phyloP scores from a whole-genome alignment of 2,797 vertebrate species.

The Sebastes steindachneri region DNA sequence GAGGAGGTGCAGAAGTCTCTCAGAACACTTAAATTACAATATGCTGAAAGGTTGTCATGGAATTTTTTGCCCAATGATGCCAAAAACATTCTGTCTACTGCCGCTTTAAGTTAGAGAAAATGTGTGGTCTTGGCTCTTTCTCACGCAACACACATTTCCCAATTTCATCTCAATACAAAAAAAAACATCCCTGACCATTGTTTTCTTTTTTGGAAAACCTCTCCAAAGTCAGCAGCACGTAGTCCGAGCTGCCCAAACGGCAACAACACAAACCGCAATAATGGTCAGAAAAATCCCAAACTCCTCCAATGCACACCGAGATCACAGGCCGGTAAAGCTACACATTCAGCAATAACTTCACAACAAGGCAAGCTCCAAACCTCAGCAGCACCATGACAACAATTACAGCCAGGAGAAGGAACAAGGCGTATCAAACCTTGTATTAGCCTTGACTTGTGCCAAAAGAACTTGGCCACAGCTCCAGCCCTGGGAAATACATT shows the following conservation, averaged over 20 bases:
- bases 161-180: background rate
- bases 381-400: background rate
- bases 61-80: too few species aligned
- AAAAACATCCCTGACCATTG: background rate
- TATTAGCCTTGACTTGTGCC: background rate
- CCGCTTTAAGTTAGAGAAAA: too few species aligned
- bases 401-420: background rate
- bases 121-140: conserved; percentile 2
- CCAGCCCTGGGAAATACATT: background rate
- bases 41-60: too few species aligned
- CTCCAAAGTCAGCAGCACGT: background rate
- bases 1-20: too few species aligned
- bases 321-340: background rate
- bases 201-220: background rate
- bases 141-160: background rate
- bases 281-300: background rate
- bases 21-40: too few species aligned
- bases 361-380: background rate
- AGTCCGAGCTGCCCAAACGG: background rate
- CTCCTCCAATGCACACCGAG: background rate
- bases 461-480: background rate
- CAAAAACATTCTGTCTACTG: too few species aligned
- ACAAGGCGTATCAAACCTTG: background rate
- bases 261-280: background rate
- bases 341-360: background rate